Evolutionary conservation across 2,888 invertebrate genomes (phyloP).

Genomic region (Iphiclides podalirius): DNA sequence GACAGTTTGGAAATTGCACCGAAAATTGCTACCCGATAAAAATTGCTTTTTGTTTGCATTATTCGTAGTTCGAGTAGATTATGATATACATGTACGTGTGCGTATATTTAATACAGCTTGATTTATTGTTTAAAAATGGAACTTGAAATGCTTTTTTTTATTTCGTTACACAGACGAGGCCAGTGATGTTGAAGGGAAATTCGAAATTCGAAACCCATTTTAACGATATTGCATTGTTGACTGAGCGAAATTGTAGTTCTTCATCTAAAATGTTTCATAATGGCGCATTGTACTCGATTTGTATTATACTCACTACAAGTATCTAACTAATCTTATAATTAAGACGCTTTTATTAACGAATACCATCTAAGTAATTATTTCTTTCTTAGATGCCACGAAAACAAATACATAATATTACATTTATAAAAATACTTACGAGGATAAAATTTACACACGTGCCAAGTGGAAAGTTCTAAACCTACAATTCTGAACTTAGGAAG

Average conservation of each 20-base stretch:
- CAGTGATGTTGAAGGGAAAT: background rate
- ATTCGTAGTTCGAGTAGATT: constrained; percentile 30
- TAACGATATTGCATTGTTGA: background rate
- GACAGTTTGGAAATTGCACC: constrained; percentile 23
- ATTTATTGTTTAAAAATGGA: constrained; percentile 1
- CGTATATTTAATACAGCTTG: background rate
- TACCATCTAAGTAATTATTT: too few species aligned
- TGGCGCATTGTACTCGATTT: background rate
- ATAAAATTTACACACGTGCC: too few species aligned
- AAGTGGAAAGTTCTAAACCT: too few species aligned
- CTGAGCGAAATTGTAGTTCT: background rate
- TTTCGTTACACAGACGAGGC: background rate
- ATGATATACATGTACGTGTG: constrained; percentile 6
- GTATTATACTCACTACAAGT: background rate
- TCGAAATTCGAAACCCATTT: background rate
- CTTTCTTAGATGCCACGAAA: too few species aligned
- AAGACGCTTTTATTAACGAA: too few species aligned
- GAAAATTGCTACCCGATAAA: constrained; percentile 18
- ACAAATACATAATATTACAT: too few species aligned
- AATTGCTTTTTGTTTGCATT: constrained; percentile 23
- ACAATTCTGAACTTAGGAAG: too few species aligned
- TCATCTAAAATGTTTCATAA: too few species aligned
- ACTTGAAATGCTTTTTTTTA: background rate
- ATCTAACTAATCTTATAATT: too few species aligned
- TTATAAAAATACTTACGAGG: too few species aligned